Percentiles rank a stretch among this genome's conserved stretches.
These are phyloP conservation scores for Bombyx huttoni DNA, from an alignment of 2,888 invertebrate genomes.

Conservation along the genomic window DNA sequence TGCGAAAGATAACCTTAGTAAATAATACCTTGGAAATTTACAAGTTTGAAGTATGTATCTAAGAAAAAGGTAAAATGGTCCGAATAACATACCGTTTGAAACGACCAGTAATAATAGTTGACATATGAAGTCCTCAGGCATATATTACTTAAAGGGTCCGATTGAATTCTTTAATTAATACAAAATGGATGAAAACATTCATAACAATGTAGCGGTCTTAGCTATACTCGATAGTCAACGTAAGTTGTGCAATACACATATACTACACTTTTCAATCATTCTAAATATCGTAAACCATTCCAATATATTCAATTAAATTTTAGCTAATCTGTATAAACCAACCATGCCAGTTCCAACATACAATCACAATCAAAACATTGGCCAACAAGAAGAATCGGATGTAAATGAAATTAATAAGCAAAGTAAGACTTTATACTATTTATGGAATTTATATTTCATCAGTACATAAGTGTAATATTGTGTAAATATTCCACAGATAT, in stretches of 20 bases:
- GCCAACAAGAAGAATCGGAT: conserved; percentile 30
- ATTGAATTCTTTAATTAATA: conserved; percentile 5
- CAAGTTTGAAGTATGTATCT: too few species aligned
- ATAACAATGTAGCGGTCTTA: conserved; percentile 41
- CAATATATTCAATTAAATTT: conserved; percentile 3
- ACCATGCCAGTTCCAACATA: conserved; percentile 27
- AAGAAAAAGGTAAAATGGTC: too few species aligned
- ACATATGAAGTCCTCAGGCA: too few species aligned
- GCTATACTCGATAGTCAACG: conserved; percentile 42
- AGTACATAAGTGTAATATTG: too few species aligned
- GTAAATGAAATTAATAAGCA: conserved; percentile 36
- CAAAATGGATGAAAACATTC: conserved; percentile 42
- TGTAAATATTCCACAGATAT: conserved; percentile 22
- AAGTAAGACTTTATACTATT: conserved; percentile 21
- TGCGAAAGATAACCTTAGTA: too few species aligned
- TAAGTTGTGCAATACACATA: conserved; percentile 19
- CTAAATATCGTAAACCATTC: neutral
- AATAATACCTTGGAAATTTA: too few species aligned
- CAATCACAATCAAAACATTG: conserved; percentile 21
- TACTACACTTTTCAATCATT: conserved; percentile 2
- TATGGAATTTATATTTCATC: neutral
- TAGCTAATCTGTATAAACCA: conserved; percentile 32
- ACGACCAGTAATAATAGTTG: too few species aligned
- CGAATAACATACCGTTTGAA: too few species aligned
- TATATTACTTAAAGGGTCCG: too few species aligned